A percentile compares a stretch with the other conserved stretches of the same genome.
Evolutionary conservation across 2,888 invertebrate species (phyloP).

Genomic region (Lasioglossum zephyrum): DNA sequence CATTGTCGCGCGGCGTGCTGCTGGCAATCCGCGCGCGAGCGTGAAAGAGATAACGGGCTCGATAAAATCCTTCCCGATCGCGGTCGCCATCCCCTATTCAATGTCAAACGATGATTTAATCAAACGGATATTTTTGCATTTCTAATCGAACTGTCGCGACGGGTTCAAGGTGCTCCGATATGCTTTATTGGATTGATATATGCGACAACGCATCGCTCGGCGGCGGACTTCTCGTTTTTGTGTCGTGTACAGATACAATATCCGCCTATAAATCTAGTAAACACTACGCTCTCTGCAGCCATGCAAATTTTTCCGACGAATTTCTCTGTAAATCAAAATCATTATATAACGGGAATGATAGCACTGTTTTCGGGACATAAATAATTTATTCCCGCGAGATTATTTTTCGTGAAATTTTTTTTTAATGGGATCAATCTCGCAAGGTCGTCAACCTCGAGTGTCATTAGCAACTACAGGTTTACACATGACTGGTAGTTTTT

Average conservation of each 20-base stretch:
- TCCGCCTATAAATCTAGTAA: neutral
- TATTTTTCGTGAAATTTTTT: neutral
- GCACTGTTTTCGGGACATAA: too few relatives aligned
- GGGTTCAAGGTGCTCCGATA: neutral
- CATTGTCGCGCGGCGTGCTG: slow-evolving; percentile 55
- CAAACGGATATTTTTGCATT: neutral
- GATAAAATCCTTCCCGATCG: slow-evolving; percentile 41
- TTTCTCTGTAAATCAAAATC: neutral
- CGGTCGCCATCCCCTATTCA: neutral
- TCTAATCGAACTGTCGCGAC: neutral
- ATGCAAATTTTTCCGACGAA: neutral
- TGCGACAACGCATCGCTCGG: neutral
- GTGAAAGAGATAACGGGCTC: slow-evolving; percentile 22
- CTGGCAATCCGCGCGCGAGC: slow-evolving; percentile 32
- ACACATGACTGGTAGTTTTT: too few relatives aligned
- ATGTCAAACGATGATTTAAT: slow-evolving; percentile 36
- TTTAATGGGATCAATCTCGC: too few relatives aligned
- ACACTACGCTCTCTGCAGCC: neutral
- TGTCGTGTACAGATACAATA: neutral
- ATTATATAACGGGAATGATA: too few relatives aligned
- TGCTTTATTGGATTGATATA: neutral
- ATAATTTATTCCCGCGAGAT: neutral
- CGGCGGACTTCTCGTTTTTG: neutral
- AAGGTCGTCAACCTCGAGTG: too few relatives aligned
- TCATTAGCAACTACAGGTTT: too few relatives aligned